Evolutionary conservation across 2,888 invertebrate species (phyloP).

Genomic region (Tridacna crocea): DNA sequence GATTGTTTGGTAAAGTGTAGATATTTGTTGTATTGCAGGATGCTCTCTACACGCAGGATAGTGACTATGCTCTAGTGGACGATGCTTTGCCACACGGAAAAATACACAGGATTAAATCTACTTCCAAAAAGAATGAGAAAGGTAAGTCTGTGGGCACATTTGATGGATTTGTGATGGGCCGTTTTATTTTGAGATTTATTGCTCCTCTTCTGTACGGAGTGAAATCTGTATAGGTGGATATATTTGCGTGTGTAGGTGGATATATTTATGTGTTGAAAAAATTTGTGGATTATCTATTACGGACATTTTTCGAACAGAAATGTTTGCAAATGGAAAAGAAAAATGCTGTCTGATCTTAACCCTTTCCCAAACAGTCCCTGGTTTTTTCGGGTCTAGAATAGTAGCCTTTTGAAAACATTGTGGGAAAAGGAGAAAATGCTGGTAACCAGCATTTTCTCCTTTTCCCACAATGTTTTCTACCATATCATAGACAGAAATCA

Average conservation of each 20-base stretch:
- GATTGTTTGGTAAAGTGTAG: not conserved
- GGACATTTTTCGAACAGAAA: no score
- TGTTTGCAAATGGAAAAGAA: no score
- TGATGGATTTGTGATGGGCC: not conserved
- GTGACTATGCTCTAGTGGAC: constrained; percentile 89
- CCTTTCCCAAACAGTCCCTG: not conserved
- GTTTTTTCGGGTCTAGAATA: not conserved
- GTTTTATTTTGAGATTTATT: no score
- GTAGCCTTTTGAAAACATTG: not conserved
- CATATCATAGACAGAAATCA: no score
- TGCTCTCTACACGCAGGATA: constrained; percentile 82
- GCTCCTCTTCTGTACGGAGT: no score
- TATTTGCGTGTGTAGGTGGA: no score
- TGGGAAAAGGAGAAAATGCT: not conserved
- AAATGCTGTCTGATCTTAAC: not conserved
- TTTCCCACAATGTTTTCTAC: not conserved
- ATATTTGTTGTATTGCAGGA: constrained; percentile 39
- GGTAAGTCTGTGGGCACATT: constrained; percentile 36
- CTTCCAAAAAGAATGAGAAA: constrained; percentile 70
- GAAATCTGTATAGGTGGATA: no score
- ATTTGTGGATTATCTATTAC: no score
- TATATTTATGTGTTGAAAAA: no score
- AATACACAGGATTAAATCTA: constrained; percentile 79
- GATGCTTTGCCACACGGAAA: constrained; percentile 86
- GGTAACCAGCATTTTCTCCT: not conserved